Conservation (phyloP, 2,888 invertebrate genomes). For the Phanerotoma sp. region DNA sequence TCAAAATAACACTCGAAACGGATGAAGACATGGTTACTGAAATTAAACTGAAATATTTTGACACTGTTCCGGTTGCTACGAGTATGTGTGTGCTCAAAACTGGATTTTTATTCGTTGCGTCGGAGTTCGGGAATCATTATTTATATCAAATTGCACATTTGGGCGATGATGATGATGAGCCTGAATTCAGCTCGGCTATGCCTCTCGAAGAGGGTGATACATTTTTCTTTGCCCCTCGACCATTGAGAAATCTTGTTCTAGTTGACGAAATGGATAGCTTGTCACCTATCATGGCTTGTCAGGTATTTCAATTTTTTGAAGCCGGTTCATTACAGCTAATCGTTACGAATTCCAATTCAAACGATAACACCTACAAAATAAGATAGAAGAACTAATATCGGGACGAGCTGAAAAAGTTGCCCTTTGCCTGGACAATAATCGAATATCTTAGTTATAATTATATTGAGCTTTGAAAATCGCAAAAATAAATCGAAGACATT, state of each 20-base stretch:
- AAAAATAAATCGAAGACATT: too few relatives aligned
- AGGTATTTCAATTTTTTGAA: too few relatives aligned
- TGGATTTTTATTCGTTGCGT: conserved; percentile 97
- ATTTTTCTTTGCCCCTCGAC: conserved; percentile 96
- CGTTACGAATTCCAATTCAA: too few relatives aligned
- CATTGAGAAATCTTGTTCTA: conserved; percentile 89
- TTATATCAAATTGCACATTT: conserved; percentile 99
- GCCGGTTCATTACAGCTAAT: too few relatives aligned
- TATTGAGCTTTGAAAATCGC: too few relatives aligned
- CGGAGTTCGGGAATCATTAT: conserved; percentile 99
- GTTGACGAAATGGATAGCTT: conserved; percentile 97
- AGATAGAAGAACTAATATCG: too few relatives aligned
- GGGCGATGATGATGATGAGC: conserved; percentile 98
- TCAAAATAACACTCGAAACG: conserved; percentile 95
- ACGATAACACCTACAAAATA: too few relatives aligned
- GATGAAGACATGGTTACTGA: conserved; percentile 99
- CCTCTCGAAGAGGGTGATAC: conserved; percentile 98
- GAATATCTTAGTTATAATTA: too few relatives aligned
- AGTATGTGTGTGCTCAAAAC: conserved; percentile 98
- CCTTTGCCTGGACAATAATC: too few relatives aligned
- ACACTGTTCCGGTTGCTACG: conserved; percentile 96
- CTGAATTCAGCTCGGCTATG: conserved; percentile 98
- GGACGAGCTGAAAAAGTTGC: too few relatives aligned
- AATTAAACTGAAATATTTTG: conserved; percentile 98
- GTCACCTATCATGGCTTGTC: conserved; percentile 82